Evolutionary conservation across 2,797 vertebrate genomes (phyloP).

Genomic region (Gastrophryne carolinensis): DNA sequence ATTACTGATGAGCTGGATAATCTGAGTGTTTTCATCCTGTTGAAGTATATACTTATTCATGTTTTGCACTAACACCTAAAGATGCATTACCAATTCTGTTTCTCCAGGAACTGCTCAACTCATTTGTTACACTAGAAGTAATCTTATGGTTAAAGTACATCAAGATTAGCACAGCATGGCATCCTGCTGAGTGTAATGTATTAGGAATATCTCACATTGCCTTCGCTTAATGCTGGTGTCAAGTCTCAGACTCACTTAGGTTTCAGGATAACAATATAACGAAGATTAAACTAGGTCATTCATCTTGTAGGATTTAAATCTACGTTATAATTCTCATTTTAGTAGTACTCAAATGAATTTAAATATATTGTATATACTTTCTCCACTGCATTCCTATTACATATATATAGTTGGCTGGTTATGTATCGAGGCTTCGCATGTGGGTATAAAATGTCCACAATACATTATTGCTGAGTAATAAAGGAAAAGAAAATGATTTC

Average conservation of each 20-base stretch:
- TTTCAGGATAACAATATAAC: neutral
- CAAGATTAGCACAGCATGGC: neutral
- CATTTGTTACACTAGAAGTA: constrained; percentile 25
- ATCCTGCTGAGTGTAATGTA: neutral
- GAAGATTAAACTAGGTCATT: neutral
- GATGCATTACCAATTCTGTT: constrained; percentile 28
- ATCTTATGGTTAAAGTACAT: neutral
- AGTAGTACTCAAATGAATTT: neutral
- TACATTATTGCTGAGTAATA: too few relatives aligned
- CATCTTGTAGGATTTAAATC: neutral
- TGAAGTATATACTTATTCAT: neutral
- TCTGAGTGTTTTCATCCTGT: neutral
- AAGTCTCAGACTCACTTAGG: neutral
- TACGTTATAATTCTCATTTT: neutral
- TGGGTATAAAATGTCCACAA: too few relatives aligned
- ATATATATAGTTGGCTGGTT: too few relatives aligned
- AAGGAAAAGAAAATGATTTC: too few relatives aligned
- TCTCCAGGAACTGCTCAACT: constrained; percentile 1
- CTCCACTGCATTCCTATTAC: too few relatives aligned
- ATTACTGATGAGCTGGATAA: neutral
- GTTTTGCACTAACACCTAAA: neutral
- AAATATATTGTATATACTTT: neutral
- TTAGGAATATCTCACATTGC: neutral
- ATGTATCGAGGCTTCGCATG: too few relatives aligned
- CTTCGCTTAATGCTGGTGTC: neutral